phyloP scores from a whole-genome alignment of 2,113 vertebrate genomes.

The Emberiza fucata region DNA sequence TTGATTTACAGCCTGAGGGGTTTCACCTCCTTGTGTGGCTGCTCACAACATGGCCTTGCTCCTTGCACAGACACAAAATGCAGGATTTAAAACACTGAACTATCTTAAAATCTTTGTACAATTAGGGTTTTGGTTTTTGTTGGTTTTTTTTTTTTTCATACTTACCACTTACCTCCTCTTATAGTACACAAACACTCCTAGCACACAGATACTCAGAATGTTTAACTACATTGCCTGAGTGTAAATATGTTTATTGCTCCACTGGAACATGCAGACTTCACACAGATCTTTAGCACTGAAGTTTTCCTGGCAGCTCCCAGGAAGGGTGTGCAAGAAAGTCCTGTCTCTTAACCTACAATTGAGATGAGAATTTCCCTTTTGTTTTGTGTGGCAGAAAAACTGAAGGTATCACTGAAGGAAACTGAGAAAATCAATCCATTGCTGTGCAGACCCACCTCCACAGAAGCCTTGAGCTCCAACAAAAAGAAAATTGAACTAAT shows the following conservation, averaged over 20 bases:
- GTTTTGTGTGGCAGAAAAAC: background rate
- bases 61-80: background rate
- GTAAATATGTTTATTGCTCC: background rate
- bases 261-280: background rate
- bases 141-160: background rate
- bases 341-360: background rate
- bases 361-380: background rate
- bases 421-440: background rate
- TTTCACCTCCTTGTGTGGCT: background rate
- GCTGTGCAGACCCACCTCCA: background rate
- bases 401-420: background rate
- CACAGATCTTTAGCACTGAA: background rate
- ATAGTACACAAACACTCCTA: background rate
- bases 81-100: accelerated
- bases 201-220: background rate
- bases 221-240: background rate
- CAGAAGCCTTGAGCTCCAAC: background rate
- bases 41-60: background rate
- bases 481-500: background rate
- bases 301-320: background rate
- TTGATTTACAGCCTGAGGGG: background rate
- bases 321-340: background rate
- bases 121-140: accelerated
- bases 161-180: background rate
- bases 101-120: background rate